A percentile compares a stretch with the other conserved stretches of the same genome.
Evolutionary conservation across 2,888 invertebrate genomes (phyloP).

Genomic region (Tethea ocularis): DNA sequence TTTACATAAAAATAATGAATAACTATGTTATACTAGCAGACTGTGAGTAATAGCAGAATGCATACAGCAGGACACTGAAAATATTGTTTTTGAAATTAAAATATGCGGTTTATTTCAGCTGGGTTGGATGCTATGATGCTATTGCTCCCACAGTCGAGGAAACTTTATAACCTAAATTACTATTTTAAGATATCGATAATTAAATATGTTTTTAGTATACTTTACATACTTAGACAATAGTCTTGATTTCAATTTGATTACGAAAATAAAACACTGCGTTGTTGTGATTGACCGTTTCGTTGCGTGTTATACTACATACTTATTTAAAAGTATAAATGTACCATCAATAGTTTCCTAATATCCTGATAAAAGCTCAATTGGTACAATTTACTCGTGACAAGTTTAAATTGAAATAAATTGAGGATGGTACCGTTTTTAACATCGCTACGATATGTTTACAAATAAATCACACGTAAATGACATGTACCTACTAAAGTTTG

Average conservation of each 20-base stretch:
- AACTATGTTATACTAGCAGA: conserved; percentile 23
- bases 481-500: not conserved
- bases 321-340: not conserved
- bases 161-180: conserved; percentile 55
- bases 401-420: conserved; percentile 70
- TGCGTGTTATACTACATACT: not conserved
- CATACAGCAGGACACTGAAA: not conserved
- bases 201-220: conserved; percentile 54
- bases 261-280: conserved; percentile 8
- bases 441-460: conserved; percentile 40
- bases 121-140: conserved; percentile 1
- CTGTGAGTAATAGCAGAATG: conserved; percentile 10
- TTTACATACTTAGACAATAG: conserved; percentile 68
- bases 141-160: conserved; percentile 37
- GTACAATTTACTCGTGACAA: conserved; percentile 40
- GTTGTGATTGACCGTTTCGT: conserved; percentile 8
- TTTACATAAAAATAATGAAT: conserved; percentile 55
- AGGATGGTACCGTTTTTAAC: conserved; percentile 40
- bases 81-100: not conserved
- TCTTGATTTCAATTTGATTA: conserved; percentile 44
- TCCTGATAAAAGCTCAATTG: conserved; percentile 53
- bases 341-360: conserved; percentile 40
- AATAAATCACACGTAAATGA: conserved; percentile 21
- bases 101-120: not conserved
- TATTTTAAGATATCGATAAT: conserved; percentile 52